Conservation (phyloP, 2,113 vertebrate genomes). For the pig (Sus scrofa) region T2T-Sscrofa CM000827.6:77054501-77055000, state of each 20-base stretch:
- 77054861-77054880: constrained; percentile 39
- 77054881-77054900: constrained; percentile 8
- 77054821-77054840: constrained; percentile 36
- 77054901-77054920: constrained; percentile 68
- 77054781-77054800: constrained; percentile 28
- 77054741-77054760: constrained; percentile 5
- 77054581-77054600: not conserved
- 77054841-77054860: constrained; percentile 35
- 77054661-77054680: constrained; percentile 27
- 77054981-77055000: constrained; percentile 70
- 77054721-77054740: constrained; percentile 25
- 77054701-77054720: not conserved
- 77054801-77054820: not conserved
- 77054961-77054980: constrained; percentile 72
- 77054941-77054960: constrained; percentile 53
- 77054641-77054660: constrained; percentile 54
- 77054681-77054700: constrained; percentile 69
- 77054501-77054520: constrained; percentile 21
- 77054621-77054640: constrained; percentile 40
- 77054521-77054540: constrained; percentile 28
- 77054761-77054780: constrained; percentile 65
- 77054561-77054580: not conserved
- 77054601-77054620: constrained; percentile 47
- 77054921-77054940: constrained; percentile 65
- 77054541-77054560: not conserved